A percentile compares a stretch with the other conserved stretches of the same genome.
Evolutionary conservation across 2,888 invertebrate species (phyloP).

Genomic region (Heliconius ethilla): DNA sequence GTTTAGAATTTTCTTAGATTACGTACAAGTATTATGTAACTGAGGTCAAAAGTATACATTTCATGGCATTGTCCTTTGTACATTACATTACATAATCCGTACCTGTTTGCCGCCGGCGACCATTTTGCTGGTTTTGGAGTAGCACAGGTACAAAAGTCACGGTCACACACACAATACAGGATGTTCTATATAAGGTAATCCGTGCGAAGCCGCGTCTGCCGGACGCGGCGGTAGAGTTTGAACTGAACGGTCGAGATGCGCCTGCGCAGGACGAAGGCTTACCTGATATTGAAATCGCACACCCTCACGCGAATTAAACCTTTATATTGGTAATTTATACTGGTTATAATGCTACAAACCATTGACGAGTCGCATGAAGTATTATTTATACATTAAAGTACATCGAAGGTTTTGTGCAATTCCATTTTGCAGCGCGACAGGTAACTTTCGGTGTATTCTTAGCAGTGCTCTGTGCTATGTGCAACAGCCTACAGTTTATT

Average conservation of each 20-base stretch:
- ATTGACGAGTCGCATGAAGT: conserved; percentile 1
- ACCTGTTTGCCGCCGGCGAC: conserved; percentile 82
- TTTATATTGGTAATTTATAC: conserved; percentile 20
- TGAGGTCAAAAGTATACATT: conserved; percentile 4
- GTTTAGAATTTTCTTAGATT: neutral
- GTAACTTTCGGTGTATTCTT: conserved; percentile 28
- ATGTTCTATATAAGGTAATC: conserved; percentile 48
- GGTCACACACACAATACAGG: conserved; percentile 47
- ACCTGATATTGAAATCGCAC: conserved; percentile 42
- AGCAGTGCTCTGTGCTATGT: conserved; percentile 27
- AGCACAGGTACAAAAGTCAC: conserved; percentile 68
- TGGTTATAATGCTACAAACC: conserved; percentile 22
- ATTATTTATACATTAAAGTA: conserved; percentile 24
- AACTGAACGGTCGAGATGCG: conserved; percentile 71
- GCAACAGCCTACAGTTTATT: conserved; percentile 50
- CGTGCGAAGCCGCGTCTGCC: conserved; percentile 74
- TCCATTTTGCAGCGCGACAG: conserved; percentile 1
- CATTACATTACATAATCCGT: conserved; percentile 53
- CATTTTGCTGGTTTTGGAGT: conserved; percentile 66
- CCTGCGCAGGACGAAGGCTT: conserved; percentile 55
- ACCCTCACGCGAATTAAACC: conserved; percentile 16
- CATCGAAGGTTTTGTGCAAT: conserved; percentile 26
- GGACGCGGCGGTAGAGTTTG: conserved; percentile 77
- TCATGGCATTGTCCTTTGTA: conserved; percentile 49
- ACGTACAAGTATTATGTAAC: conserved; percentile 23